Base-by-base conservation (phyloP, 2,797 vertebrate species). In the Nothura maculosa region DNA sequence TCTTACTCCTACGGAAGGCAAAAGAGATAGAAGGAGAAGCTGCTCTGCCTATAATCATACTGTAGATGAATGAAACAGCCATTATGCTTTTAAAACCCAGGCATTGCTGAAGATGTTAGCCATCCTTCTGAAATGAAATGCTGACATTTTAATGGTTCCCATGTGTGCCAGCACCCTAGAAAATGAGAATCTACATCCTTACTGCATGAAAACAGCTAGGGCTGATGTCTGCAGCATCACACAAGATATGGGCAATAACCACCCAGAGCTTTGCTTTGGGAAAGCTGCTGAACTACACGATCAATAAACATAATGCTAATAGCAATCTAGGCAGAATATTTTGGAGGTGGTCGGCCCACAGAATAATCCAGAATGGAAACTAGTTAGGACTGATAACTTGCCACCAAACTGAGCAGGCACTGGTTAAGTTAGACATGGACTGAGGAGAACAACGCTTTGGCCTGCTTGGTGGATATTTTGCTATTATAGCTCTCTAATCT, bases 401-500 rank as follows among this genome's bases (percentile, higher is more conserved):
- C 86, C 61, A 42, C 27, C 22, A 32, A 68, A 58, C 67, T 43
- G 20, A 2, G 48, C n/a, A 75, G 34, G 45, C 8, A 0, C 15
- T 70, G 58, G 36, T 47, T 83, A 61, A 68, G 24, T 21, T 40
- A 75, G 69, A 67, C 58, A 28, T 2, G 13, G 73, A 66, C 78
- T 57, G 62, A 85, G 42, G 19, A 95, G 55, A 82, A 81, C 32
- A 50, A 25, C 6, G 5, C 77, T 81, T 66, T 42, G 38, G 21
- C 55, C 32, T 91, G 38, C 69, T 24, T 81, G 82, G 85, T 73
- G 74, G 91, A 67, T 40, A 22, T 57, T 85, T 86, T 75, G 75
- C 93, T 76, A 85, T 60, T 43, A 60, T 63, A 72, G 66, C 57
- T 87, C 76, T 87, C 82, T 54, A 55, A 76, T 48, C 82, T 36